Conservation (phyloP, 92 coral and sea anemone genomes). For the Zoanthus sociatus region DNA sequence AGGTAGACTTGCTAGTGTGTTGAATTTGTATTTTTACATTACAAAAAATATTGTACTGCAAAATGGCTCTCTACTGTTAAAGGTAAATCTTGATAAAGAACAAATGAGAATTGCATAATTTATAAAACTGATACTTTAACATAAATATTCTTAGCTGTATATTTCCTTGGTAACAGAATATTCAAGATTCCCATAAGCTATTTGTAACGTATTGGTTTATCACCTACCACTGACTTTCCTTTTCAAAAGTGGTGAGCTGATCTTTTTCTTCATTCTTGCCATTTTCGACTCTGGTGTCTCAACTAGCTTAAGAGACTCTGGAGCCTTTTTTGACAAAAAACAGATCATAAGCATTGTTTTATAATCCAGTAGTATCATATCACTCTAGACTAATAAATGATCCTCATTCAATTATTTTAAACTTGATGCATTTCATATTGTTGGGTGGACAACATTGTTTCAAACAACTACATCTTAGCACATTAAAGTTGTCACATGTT, state of each 20-base stretch:
- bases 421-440: no score
- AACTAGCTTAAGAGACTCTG: slow-evolving; percentile 71
- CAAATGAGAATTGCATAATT: neutral
- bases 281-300: slow-evolving; percentile 83
- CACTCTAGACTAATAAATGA: no score
- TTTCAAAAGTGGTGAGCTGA: slow-evolving; percentile 86
- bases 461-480: no score
- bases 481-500: no score
- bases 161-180: neutral
- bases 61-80: no score
- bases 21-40: no score
- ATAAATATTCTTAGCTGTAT: neutral
- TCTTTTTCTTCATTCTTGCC: slow-evolving; percentile 97
- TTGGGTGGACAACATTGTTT: no score
- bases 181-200: neutral
- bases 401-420: no score
- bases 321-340: slow-evolving; percentile 56
- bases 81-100: no score
- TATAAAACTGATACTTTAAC: neutral
- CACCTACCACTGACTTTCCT: slow-evolving; percentile 70
- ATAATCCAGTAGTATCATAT: no score
- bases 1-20: no score
- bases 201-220: neutral
- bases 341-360: neutral
- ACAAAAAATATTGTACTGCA: no score